Evolutionary conservation across 1,140 invertebrate species (phyloP).

Genomic region (Amphibalanus amphitrite): DNA sequence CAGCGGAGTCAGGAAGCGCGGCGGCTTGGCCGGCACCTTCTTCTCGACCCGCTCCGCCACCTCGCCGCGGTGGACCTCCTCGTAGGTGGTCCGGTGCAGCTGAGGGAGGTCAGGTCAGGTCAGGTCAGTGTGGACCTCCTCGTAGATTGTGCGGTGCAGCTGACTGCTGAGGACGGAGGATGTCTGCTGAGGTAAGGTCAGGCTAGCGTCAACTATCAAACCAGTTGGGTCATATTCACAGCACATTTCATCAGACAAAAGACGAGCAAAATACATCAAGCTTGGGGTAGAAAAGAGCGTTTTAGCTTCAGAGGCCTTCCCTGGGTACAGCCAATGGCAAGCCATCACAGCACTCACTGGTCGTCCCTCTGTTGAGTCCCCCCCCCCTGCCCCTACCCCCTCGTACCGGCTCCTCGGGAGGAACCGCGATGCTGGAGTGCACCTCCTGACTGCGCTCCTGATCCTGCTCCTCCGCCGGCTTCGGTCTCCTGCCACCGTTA

Average conservation of each 20-base stretch:
- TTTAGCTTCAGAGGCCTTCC: too few species aligned
- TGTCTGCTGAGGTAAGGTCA: too few species aligned
- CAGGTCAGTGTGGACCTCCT: not conserved
- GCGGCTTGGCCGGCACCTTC: conserved; percentile 36
- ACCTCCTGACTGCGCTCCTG: not conserved
- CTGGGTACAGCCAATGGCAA: too few species aligned
- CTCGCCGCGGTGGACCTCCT: not conserved
- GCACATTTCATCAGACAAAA: too few species aligned
- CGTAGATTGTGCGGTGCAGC: not conserved
- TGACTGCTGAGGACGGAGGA: not conserved
- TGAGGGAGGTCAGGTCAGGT: not conserved
- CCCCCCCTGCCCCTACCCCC: too few species aligned
- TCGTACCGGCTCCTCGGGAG: not conserved
- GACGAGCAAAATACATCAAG: too few species aligned
- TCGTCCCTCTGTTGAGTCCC: too few species aligned
- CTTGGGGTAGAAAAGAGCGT: too few species aligned
- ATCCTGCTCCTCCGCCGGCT: not conserved
- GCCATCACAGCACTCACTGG: too few species aligned
- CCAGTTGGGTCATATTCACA: too few species aligned
- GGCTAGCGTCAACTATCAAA: too few species aligned
- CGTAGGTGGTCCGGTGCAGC: conserved; percentile 1
- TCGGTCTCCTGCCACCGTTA: not conserved
- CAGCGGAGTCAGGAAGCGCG: conserved; percentile 46
- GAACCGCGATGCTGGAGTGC: not conserved
- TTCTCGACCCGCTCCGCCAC: conserved; percentile 19